Conservation (phyloP, 2,888 invertebrate genomes). For the Ceriagrion tenellum region DNA sequence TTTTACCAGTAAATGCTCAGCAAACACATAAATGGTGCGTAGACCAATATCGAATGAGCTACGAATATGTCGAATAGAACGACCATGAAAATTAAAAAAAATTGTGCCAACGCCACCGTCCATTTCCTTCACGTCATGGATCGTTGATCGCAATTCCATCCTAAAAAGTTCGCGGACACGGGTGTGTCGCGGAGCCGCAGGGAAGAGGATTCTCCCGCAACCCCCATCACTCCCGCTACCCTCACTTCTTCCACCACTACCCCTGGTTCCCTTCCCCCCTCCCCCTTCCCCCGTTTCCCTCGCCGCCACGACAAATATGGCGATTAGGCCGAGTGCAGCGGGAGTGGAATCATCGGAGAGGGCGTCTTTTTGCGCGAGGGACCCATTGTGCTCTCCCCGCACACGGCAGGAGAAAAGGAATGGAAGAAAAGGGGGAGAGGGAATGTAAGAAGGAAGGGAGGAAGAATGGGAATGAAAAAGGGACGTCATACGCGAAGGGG, state of each 20-base stretch:
- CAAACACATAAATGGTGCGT: no score
- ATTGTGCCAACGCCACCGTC: no score
- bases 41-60: no score
- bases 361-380: not conserved
- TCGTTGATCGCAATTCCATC: no score
- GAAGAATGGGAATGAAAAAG: not conserved
- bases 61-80: no score
- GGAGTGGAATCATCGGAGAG: no score
- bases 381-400: not conserved
- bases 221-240: not conserved
- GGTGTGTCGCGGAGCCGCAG: not conserved
- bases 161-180: not conserved
- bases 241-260: not conserved
- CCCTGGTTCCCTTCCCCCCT: not conserved
- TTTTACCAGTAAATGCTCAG: no score
- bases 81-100: no score
- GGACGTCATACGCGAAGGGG: not conserved
- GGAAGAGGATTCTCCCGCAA: not conserved
- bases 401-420: not conserved
- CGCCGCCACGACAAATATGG: constrained; percentile 9
- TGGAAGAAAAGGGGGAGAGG: not conserved
- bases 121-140: no score
- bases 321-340: not conserved
- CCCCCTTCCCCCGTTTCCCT: not conserved
- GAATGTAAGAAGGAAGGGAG: no score